A percentile compares a stretch with the other conserved stretches of the same genome.
Conservation (phyloP, 2,113 vertebrate species). For the Chitala chitala region DNA sequence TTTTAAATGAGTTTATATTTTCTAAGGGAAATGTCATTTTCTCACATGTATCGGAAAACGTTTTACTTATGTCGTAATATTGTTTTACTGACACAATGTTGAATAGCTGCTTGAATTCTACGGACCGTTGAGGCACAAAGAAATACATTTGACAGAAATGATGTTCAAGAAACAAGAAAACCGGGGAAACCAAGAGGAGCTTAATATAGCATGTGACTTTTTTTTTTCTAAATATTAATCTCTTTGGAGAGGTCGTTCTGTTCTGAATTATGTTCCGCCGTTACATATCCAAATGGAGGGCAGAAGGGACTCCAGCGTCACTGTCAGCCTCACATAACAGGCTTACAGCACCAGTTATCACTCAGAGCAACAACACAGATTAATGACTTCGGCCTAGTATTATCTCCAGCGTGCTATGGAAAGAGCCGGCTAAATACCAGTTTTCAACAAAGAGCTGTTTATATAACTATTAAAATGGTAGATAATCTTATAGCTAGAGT, state of each 20-base stretch:
- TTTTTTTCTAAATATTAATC: background rate
- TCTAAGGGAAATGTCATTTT: no score
- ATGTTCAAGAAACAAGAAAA: background rate
- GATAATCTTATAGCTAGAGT: background rate
- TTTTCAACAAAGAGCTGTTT: background rate
- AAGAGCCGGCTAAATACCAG: background rate
- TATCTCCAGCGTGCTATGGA: conserved; percentile 9
- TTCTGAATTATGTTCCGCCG: background rate
- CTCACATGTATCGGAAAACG: no score
- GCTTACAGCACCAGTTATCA: background rate
- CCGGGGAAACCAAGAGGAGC: background rate
- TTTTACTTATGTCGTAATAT: no score
- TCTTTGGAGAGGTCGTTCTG: background rate
- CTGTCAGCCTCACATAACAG: background rate
- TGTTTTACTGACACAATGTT: no score
- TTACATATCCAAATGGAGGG: background rate
- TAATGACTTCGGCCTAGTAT: background rate
- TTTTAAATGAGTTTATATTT: no score
- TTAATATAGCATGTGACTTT: background rate
- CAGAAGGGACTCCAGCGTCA: background rate
- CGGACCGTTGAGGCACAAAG: no score
- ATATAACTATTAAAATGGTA: conserved; percentile 12
- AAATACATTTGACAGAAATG: no score
- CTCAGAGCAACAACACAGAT: conserved; percentile 13
- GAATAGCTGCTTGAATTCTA: no score